A percentile compares a stretch with the other conserved stretches of the same genome.
phyloP scores from a whole-genome alignment of 2,113 vertebrate genomes.

The Takifugu bimaculatus region DNA sequence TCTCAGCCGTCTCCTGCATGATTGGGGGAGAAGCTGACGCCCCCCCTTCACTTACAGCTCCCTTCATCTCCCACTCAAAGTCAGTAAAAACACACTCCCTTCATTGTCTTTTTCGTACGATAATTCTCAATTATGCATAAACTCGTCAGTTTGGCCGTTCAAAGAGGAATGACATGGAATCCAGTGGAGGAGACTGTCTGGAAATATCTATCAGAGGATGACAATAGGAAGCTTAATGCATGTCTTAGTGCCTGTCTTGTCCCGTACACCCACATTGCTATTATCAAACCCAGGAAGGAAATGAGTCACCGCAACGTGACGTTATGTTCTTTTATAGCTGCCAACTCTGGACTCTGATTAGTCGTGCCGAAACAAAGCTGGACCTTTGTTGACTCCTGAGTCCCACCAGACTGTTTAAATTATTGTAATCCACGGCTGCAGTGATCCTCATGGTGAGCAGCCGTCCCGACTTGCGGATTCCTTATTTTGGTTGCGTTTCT shows the following conservation, averaged over 20 bases:
- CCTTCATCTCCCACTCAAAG: conserved; percentile 37
- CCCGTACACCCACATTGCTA: conserved; percentile 32
- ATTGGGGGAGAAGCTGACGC: conserved; percentile 33
- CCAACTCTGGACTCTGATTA: conserved; percentile 31
- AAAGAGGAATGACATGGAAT: conserved; percentile 64
- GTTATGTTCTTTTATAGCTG: conserved; percentile 45
- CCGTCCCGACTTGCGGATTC: conserved; percentile 22
- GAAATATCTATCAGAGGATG: conserved; percentile 50
- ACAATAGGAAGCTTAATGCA: conserved; percentile 57
- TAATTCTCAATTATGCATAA: conserved; percentile 71
- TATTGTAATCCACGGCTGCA: conserved; percentile 20
- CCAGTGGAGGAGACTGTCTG: conserved; percentile 65
- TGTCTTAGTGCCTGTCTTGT: conserved; percentile 61
- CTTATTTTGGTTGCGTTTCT: conserved; percentile 29
- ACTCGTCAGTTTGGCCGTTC: conserved; percentile 64
- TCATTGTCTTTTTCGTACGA: conserved; percentile 59
- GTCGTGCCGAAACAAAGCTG: conserved; percentile 28
- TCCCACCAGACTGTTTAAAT: conserved; percentile 37
- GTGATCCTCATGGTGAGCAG: conserved; percentile 9
- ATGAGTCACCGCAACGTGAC: conserved; percentile 33
- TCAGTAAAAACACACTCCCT: conserved; percentile 26
- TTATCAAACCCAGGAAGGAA: conserved; percentile 20
- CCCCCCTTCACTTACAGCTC: conserved; percentile 3
- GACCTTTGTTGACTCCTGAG: conserved; percentile 45
- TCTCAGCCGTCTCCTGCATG: conserved; percentile 12